Base-by-base conservation (phyloP, 1,140 invertebrate species). In the Apis dorsata region DNA sequence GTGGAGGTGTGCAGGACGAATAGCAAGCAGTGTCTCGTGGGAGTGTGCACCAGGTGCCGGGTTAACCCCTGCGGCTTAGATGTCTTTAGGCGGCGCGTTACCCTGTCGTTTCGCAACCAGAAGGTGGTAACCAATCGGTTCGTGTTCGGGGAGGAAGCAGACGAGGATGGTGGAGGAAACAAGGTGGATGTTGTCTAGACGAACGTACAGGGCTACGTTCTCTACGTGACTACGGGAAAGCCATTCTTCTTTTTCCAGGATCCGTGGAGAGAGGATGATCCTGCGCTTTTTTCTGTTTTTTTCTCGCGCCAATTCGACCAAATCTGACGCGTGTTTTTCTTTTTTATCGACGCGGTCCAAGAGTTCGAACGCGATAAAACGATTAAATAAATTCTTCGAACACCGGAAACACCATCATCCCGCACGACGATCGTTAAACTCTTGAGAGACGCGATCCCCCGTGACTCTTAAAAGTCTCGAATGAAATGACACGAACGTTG, bases 31-130 rank as follows among this genome's bases (percentile, higher is more conserved):
- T 77, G 91, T 93, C 92, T 92, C 92, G 89, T 89, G 91, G 92
- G 92, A 91, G 89, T 88, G 90, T 88, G 92, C 92, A 93, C 92
- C 92, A 93, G 92, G 92, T 93, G 92, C 86, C 81, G 90, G 92
- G 90, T 91, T 92, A 92, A 92, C 90, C 92, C 91, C 91, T 87
- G 88, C 86, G 92, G 92, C 92, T 93, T 93, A 93, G 91, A 89
- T 87, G 90, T 91, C 91, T 92, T 89, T 86, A 86, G 90, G 86
- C 84, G 83, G 84, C 89, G 90, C 86, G 89, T 90, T 90, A 90
- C 88, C 76, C 83, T 86, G 88, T 86, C 85, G 85, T 79, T 85
- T 70, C 87, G 87, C 74, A 89, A 87, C 88, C 89, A 86, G 85
- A 90, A 89, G 85, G 74, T 90, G 89, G 85, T 89, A 89, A 89